phyloP scores from a whole-genome alignment of 1,140 invertebrate genomes.

The Asbolus verrucosus region DNA sequence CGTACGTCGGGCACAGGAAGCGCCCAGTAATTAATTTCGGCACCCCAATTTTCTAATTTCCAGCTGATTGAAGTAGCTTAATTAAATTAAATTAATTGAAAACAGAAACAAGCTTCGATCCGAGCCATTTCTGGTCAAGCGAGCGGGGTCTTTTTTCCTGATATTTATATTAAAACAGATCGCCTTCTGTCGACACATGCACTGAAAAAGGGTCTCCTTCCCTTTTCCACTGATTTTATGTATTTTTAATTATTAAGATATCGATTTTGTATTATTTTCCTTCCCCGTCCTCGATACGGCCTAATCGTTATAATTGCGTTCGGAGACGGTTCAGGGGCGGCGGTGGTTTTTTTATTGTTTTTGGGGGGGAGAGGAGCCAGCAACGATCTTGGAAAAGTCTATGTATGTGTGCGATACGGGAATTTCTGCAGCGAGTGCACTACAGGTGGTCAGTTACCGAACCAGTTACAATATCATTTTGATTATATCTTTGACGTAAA shows the following conservation, averaged over 20 bases:
- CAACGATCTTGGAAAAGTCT: no score
- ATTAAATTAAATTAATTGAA: conserved; percentile 39
- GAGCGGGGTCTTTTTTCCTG: no score
- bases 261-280: conserved; percentile 58
- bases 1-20: no score
- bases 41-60: conserved; percentile 8
- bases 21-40: conserved; percentile 43
- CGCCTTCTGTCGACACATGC: not conserved
- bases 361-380: no score
- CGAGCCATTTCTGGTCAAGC: conserved; percentile 26
- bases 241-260: conserved; percentile 60
- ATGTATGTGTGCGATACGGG: not conserved
- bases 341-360: conserved; percentile 18
- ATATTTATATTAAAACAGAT: not conserved
- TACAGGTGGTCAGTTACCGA: conserved; percentile 45
- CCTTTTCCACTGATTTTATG: conserved; percentile 54
- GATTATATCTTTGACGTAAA: no score
- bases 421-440: conserved; percentile 34
- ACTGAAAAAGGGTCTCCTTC: conserved; percentile 40
- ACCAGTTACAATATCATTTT: conserved; percentile 44
- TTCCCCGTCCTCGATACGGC: conserved; percentile 12
- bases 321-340: not conserved
- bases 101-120: not conserved
- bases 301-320: conserved; percentile 51
- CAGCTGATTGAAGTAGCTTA: conserved; percentile 18